Evolutionary conservation across 2,113 vertebrate species (phyloP), one percentile per base, ranked within the genome.

Genomic region (Paramormyrops kingsleyae): DNA sequence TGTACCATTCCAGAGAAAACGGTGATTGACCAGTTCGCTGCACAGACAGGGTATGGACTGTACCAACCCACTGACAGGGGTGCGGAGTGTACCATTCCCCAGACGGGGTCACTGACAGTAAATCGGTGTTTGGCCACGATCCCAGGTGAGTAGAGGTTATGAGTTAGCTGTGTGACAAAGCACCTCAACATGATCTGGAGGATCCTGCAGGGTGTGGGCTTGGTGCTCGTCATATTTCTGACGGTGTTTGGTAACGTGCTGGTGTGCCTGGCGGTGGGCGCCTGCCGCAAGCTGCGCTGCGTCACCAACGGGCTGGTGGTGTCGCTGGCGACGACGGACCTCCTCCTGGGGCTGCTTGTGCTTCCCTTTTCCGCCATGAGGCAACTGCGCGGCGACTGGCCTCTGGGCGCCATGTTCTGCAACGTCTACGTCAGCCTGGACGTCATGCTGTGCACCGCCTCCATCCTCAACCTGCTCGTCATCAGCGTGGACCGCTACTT

Each of bases 401-500:
- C 94, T 2, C 96, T 99, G 0, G 95, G 97, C 62, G 93, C 94
- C 0, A 92, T 92, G 91, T 95, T 99, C 88, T 99, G 98, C 93
- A 97, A 99, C 90, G 95, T 99, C 94, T 99, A 99, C 89, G 96
- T 94, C 92, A 99, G 97, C 92, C 94, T 99, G 94, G 98, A 99
- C 0, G 97, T 99, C 91, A 99, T 99, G 98, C 94, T 99, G 50
- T 99, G 97, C 94, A 99, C 99, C 0, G 98, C 98, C 88, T 99
- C 99, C 92, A 99, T 99, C 92, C 97, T 99, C 90, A 99, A 98
- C 89, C 97, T 99, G 50, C 95, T 99, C 91, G 94, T 97, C 94
- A 99, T 99, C 94, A 99, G 98, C 88, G 94, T 99, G 1, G 99
- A 99, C 92, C 97, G 98, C 62, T 99, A 99, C 95, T 95, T 97